A percentile compares a stretch with the other conserved stretches of the same genome.
Conservation (phyloP, 2,797 vertebrate genomes). For the Astyanax mexicanus region DNA sequence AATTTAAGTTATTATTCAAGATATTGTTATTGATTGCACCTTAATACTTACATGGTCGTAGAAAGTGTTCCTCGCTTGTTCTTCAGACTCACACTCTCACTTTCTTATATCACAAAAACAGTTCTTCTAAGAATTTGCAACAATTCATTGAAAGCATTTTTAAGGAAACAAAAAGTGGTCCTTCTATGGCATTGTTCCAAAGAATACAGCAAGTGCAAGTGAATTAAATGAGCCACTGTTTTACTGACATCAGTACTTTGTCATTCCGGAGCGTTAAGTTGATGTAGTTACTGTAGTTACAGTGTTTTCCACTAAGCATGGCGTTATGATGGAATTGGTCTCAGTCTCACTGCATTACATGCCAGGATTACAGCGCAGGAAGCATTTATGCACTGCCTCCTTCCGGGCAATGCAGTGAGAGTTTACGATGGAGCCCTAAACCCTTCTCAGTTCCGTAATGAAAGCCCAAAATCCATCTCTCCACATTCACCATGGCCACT, state of each 20-base stretch:
- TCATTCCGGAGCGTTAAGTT: not conserved
- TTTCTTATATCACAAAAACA: no score
- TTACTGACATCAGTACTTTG: not conserved
- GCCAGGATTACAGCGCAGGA: not conserved
- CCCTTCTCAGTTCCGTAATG: conserved; percentile 10
- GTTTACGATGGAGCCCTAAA: conserved; percentile 22
- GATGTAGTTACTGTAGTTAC: not conserved
- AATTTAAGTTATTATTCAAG: no score
- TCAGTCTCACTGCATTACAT: conserved; percentile 9
- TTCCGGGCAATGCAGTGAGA: not conserved
- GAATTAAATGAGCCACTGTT: not conserved
- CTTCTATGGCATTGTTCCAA: no score
- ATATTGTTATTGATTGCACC: no score
- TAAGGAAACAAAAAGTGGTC: no score
- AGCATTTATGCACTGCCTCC: not conserved
- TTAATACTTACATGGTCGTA: no score
- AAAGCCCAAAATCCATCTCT: conserved; percentile 18
- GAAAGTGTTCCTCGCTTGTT: no score
- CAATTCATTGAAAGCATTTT: no score
- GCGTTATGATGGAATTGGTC: not conserved
- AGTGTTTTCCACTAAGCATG: not conserved
- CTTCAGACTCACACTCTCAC: no score
- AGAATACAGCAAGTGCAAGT: not conserved
- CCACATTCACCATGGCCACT: conserved; percentile 10
- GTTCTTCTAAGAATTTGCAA: no score